phyloP scores from a whole-genome alignment of 2,113 vertebrate genomes.

The Cardinalis cardinalis region DNA sequence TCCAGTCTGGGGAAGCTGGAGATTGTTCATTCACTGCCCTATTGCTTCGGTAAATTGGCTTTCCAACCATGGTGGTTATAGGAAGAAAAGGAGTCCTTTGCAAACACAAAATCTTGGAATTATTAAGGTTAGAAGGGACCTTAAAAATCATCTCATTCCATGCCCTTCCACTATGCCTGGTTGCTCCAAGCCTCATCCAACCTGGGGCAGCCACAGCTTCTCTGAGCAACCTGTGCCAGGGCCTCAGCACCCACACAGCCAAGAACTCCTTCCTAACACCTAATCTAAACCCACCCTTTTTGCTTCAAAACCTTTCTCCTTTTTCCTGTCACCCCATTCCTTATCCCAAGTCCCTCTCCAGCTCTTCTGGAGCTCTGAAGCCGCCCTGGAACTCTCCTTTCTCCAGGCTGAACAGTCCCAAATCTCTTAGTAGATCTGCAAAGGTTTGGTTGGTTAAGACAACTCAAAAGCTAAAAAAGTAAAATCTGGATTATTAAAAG shows the following conservation, averaged over 20 bases:
- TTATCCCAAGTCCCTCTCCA: not conserved
- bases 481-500: not conserved
- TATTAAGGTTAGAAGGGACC: not conserved
- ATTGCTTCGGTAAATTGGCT: not conserved
- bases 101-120: not conserved
- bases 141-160: not conserved
- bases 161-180: not conserved
- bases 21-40: not conserved
- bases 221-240: not conserved
- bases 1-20: not conserved
- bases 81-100: not conserved
- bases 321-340: not conserved
- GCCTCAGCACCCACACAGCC: not conserved
- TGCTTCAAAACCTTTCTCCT: accelerated
- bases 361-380: not conserved
- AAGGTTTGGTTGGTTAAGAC: not conserved
- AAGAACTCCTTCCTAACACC: not conserved
- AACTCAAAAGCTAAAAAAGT: not conserved
- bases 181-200: not conserved
- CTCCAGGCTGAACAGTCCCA: not conserved
- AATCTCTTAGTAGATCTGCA: not conserved
- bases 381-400: not conserved
- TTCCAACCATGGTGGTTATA: accelerated
- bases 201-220: not conserved
- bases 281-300: not conserved